phyloP scores from a whole-genome alignment of 2,113 vertebrate genomes.

The Asarcornis scutulata region DNA sequence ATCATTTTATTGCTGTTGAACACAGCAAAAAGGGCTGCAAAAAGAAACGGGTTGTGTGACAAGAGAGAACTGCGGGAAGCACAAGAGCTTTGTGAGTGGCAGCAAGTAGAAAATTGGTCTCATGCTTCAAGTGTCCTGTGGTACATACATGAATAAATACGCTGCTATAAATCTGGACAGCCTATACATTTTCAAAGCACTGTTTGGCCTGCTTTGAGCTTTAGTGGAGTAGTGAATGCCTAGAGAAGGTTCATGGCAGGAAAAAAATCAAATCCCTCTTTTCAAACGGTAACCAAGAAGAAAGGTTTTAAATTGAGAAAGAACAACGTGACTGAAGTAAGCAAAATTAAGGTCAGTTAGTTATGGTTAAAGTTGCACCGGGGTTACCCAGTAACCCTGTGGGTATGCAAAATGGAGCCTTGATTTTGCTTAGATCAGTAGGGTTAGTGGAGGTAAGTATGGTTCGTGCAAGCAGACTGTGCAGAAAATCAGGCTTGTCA shows the following conservation, averaged over 20 bases:
- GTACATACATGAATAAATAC: not conserved
- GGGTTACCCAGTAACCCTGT: not conserved
- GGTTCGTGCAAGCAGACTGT: not conserved
- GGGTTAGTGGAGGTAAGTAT: not conserved
- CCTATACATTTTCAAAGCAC: not conserved
- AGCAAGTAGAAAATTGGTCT: not conserved
- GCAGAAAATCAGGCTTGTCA: not conserved
- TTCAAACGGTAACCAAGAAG: not conserved
- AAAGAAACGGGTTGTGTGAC: not conserved
- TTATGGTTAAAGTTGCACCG: not conserved
- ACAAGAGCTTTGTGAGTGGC: not conserved
- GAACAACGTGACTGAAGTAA: not conserved
- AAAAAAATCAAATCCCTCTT: not conserved
- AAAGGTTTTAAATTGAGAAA: conserved; percentile 5
- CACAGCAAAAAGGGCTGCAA: not conserved
- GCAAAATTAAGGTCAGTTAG: not conserved
- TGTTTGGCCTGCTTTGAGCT: not conserved
- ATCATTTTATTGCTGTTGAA: not conserved
- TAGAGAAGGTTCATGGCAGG: not conserved
- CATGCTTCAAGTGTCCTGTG: not conserved
- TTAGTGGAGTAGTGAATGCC: not conserved
- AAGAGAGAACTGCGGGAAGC: not conserved
- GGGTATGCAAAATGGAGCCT: not conserved
- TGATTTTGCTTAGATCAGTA: not conserved
- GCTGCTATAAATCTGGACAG: not conserved